phyloP scores from a whole-genome alignment of 2,797 vertebrate genomes.

The Urocyon cinereoargenteus region DNA sequence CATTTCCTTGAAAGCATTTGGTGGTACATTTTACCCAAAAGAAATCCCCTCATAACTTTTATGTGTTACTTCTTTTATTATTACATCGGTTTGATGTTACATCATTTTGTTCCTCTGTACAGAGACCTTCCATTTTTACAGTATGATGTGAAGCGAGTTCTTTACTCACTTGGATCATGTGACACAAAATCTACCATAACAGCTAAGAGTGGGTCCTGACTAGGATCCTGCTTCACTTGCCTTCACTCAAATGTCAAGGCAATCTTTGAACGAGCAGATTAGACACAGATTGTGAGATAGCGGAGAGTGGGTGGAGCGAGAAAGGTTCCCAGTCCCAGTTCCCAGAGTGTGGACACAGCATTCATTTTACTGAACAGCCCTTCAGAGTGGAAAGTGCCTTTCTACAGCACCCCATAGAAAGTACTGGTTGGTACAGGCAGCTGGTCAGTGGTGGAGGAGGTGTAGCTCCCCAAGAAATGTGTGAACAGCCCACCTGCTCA shows the following conservation, averaged over 20 bases:
- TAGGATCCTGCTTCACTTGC: neutral
- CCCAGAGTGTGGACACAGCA: neutral
- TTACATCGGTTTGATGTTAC: conserved; percentile 88
- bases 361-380: neutral
- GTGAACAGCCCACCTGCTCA: neutral
- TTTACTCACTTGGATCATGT: conserved; percentile 81
- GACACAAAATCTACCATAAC: neutral
- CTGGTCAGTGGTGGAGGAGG: neutral
- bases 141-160: conserved; percentile 96
- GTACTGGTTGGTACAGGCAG: neutral
- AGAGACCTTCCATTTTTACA: conserved; percentile 94
- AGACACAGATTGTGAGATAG: neutral
- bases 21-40: neutral
- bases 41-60: conserved; percentile 88
- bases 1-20: neutral
- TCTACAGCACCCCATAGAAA: neutral
- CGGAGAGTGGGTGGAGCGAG: neutral
- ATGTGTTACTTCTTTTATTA: conserved; percentile 86
- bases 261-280: neutral
- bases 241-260: neutral
- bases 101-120: conserved; percentile 97
- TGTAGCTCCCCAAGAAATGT: neutral
- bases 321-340: neutral
- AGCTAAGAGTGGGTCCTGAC: neutral
- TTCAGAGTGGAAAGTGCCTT: neutral